Percentiles rank a stretch among this genome's conserved stretches.
Conservation (phyloP, 2,113 vertebrate genomes). For the Hypanus sabinus region DNA sequence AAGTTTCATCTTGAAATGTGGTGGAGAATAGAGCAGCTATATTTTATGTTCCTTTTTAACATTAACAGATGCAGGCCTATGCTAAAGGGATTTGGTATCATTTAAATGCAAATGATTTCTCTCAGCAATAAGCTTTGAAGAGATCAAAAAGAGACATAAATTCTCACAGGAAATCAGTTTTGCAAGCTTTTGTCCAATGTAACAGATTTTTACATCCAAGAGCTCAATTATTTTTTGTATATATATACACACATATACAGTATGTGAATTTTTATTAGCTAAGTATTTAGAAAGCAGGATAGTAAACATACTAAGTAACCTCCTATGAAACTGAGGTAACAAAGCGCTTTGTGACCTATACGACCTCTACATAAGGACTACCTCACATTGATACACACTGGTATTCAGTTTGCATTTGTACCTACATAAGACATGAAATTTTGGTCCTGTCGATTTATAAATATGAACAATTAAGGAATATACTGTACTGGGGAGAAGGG, state of each 20-base stretch:
- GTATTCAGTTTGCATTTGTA: neutral
- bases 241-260: neutral
- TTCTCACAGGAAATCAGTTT: slow-evolving; percentile 34
- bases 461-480: neutral
- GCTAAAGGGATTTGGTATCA: slow-evolving; percentile 21
- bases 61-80: slow-evolving; percentile 8
- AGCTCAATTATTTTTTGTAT: neutral
- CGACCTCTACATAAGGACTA: neutral
- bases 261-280: neutral
- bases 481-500: neutral
- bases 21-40: neutral
- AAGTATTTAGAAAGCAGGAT: neutral
- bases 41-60: neutral
- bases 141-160: slow-evolving; percentile 32
- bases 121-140: slow-evolving; percentile 9
- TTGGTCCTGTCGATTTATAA: neutral
- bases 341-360: neutral
- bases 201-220: neutral
- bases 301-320: neutral
- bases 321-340: neutral
- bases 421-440: neutral
- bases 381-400: neutral
- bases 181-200: neutral
- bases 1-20: neutral
- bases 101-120: slow-evolving; percentile 37